These are phyloP conservation scores for Gymnoscopelus braueri DNA, from an alignment of 2,797 vertebrate genomes.

Conservation along the genomic window DNA sequence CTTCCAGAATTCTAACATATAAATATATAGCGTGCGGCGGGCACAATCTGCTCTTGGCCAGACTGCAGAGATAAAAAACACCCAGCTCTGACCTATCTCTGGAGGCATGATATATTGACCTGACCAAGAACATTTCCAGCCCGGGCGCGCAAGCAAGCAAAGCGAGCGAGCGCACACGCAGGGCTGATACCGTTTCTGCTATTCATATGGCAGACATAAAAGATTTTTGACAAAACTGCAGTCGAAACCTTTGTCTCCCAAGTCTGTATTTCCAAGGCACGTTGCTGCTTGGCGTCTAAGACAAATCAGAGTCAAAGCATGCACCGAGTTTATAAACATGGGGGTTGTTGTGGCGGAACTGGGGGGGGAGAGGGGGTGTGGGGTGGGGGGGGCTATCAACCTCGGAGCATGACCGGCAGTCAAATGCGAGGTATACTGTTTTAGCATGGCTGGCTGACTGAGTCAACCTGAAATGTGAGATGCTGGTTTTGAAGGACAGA, in stretches of 20 bases:
- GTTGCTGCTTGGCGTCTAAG: constrained; percentile 11
- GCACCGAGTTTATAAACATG: constrained; percentile 20
- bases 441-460: constrained; percentile 33
- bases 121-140: constrained; percentile 52
- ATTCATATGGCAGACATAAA: constrained; percentile 38
- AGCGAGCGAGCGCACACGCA: not conserved
- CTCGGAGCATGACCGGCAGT: constrained; percentile 43
- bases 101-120: constrained; percentile 71
- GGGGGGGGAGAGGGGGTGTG: constrained; percentile 13
- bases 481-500: constrained; percentile 63
- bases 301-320: constrained; percentile 41
- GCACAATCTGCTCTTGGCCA: constrained; percentile 64
- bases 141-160: constrained; percentile 58
- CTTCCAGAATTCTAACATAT: constrained; percentile 40
- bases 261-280: constrained; percentile 15
- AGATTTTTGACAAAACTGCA: constrained; percentile 51
- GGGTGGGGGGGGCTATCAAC: constrained; percentile 35
- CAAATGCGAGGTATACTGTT: constrained; percentile 24
- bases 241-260: constrained; percentile 28
- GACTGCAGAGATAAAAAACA: constrained; percentile 64
- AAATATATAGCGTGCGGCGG: constrained; percentile 40
- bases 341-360: not conserved
- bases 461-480: constrained; percentile 53
- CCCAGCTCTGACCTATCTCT: constrained; percentile 63
- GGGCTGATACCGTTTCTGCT: constrained; percentile 45